A percentile compares a stretch with the other conserved stretches of the same genome.
These are phyloP conservation scores for Podocnemis expansa DNA, from an alignment of 2,113 vertebrate species.

Conservation along the genomic window DNA sequence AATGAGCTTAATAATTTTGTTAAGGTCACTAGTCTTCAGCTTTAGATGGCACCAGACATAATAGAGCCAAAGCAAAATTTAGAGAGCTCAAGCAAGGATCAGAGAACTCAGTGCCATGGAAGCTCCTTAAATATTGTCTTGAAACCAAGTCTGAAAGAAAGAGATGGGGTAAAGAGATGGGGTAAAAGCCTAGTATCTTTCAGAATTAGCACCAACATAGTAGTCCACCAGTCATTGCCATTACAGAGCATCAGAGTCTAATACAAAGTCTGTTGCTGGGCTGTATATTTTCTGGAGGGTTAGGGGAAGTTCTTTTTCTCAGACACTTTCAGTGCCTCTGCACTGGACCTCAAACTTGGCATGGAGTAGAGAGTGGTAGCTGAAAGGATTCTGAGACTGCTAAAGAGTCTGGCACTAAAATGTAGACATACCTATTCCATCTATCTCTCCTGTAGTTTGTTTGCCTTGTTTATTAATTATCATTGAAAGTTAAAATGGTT, in stretches of 20 bases:
- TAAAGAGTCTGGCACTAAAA: fast-evolving
- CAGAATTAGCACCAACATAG: background rate
- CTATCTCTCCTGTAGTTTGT: background rate
- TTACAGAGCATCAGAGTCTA: no score
- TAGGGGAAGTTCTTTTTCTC: background rate
- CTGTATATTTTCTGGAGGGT: background rate
- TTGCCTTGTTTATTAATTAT: background rate
- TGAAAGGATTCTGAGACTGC: background rate
- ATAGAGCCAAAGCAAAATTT: background rate
- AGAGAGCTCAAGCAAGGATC: background rate
- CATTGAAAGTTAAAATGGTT: background rate
- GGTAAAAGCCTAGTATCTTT: no score
- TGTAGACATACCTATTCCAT: background rate
- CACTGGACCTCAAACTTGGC: background rate
- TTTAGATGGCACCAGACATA: background rate
- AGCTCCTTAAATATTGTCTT: no score
- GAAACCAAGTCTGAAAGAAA: no score
- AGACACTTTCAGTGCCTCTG: background rate
- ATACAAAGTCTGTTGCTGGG: background rate
- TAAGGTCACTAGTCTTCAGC: background rate
- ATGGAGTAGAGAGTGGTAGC: background rate
- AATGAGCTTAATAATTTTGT: background rate
- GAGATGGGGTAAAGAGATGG: no score
- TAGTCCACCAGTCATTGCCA: background rate
- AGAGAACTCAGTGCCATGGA: background rate